Base-by-base conservation (phyloP, 2,888 invertebrate species). In the Papilio gigon region DNA sequence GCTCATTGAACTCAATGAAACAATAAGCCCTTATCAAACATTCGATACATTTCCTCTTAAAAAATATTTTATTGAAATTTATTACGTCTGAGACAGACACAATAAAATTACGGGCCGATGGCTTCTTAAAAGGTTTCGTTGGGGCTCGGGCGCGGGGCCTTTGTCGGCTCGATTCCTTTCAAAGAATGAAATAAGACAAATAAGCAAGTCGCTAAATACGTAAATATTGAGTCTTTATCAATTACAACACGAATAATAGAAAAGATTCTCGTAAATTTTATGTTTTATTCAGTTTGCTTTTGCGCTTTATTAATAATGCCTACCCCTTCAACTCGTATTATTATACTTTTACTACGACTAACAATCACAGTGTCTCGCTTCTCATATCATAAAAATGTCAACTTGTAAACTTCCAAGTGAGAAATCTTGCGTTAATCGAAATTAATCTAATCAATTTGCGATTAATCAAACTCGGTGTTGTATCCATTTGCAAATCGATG, bases 61-160 rank as follows among this genome's bases (percentile, higher is more conserved):
- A 35, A 35, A 17, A 59, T 22, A 22, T 35, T 33, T 58, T 58
- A 58, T 58, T 58, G 58, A 35, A 35, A 58, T 58, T 4, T 58
- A 35, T 59, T 59, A 59, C 22, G 4, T 22, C 22, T 5, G 59
- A 35, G 35, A 33, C 20, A 35, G 11, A 37, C 8, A 4, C 20
- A 59, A 59, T 59, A 22, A 59, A 59, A 27, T 33, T 17, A 22
- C 59, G 17, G 33, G 20, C 6, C 35, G 58, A 35, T 58, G 30
- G 11, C 35, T 35, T 59, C 59, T 59, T 58, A 58, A 58, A 58
- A 33, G 58, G 58, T 35, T 35, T 58, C 9, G 4, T 33, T 17
- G 11, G 8, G 35, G 35, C n/a, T n/a, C n/a, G n/a, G n/a, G n/a
- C n/a, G n/a, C 3, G 59, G 2, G 22, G 12, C 20, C 2, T 35